A percentile compares a stretch with the other conserved stretches of the same genome.
Conservation (phyloP, 2,888 invertebrate species). For the Parascotia fuliginaria region DNA sequence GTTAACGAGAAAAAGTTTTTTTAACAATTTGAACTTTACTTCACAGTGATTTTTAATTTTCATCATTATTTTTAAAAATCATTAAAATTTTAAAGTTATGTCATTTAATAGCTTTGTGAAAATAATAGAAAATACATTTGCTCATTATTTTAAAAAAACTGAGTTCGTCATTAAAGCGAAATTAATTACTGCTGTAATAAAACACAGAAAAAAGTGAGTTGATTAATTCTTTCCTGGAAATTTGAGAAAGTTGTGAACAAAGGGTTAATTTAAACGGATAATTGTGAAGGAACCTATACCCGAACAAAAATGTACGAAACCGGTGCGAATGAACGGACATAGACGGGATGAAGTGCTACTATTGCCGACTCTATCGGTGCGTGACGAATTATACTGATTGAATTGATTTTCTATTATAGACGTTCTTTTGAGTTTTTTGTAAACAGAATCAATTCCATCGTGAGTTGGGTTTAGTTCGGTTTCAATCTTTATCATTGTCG, state of each 20-base stretch:
- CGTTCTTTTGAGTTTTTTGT: constrained; percentile 59
- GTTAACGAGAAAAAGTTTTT: no score
- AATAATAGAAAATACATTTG: constrained; percentile 56
- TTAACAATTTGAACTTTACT: constrained; percentile 24
- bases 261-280: constrained; percentile 55
- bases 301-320: constrained; percentile 17
- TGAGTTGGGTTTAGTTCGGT: constrained; percentile 65
- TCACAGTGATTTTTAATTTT: not conserved
- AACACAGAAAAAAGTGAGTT: constrained; percentile 66
- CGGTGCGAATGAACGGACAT: constrained; percentile 50
- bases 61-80: constrained; percentile 1
- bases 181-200: constrained; percentile 77
- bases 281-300: constrained; percentile 42
- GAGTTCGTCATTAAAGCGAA: constrained; percentile 65
- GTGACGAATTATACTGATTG: constrained; percentile 74
- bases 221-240: constrained; percentile 74
- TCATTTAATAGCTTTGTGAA: constrained; percentile 57
- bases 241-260: constrained; percentile 78
- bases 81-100: constrained; percentile 40
- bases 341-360: constrained; percentile 51
- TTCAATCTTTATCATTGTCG: constrained; percentile 50
- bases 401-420: constrained; percentile 78
- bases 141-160: constrained; percentile 75
- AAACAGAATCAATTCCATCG: constrained; percentile 62
- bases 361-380: constrained; percentile 64